Evolutionary conservation across 2,113 vertebrate genomes (phyloP).

Genomic region (Zapornia atra): DNA sequence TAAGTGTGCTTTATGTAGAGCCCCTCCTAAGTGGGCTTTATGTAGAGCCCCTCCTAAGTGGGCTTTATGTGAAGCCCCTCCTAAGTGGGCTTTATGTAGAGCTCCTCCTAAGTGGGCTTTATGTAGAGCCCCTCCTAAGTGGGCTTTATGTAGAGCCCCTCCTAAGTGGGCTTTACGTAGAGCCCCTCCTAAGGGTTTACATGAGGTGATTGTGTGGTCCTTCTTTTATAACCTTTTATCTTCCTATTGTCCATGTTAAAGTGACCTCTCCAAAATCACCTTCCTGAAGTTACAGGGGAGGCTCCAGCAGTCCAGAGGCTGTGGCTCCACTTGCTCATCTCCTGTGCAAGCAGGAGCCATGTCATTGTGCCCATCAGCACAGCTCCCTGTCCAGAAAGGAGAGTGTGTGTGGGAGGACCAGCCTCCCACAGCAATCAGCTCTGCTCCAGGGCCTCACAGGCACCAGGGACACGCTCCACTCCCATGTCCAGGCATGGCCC

Average conservation of each 20-base stretch:
- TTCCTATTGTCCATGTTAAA: no score
- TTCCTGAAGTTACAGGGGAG: neutral
- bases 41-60: neutral
- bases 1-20: neutral
- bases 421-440: neutral
- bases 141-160: neutral
- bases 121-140: neutral
- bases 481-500: rapidly evolving
- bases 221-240: neutral
- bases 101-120: no score
- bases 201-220: neutral
- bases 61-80: neutral
- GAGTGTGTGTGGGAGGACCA: neutral
- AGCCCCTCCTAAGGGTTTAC: neutral
- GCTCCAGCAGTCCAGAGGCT: neutral
- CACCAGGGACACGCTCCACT: neutral
- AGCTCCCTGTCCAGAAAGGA: neutral
- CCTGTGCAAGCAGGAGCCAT: neutral
- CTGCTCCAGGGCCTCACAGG: neutral
- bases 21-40: neutral
- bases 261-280: neutral
- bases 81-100: no score
- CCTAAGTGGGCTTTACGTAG: neutral
- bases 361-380: neutral
- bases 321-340: neutral